Conservation (phyloP, 2,113 vertebrate genomes). For the Lota lota region DNA sequence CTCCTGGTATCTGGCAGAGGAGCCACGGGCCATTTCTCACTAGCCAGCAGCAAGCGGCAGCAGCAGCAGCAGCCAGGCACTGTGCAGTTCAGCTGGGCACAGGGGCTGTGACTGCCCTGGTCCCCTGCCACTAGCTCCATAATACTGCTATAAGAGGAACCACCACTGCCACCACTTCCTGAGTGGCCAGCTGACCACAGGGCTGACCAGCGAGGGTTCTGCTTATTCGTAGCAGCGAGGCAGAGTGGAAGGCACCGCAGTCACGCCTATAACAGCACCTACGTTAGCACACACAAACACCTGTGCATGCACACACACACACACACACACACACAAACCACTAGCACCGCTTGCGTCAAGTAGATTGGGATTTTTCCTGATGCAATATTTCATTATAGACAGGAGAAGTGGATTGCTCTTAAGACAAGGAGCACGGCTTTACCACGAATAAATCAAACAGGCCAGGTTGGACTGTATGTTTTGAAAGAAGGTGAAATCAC, state of each 20-base stretch:
- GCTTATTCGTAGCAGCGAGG: too few relatives aligned
- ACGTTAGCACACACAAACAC: too few relatives aligned
- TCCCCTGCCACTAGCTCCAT: too few relatives aligned
- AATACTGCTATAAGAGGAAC: too few relatives aligned
- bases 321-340: slow-evolving; percentile 1
- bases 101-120: too few relatives aligned
- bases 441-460: slow-evolving; percentile 56
- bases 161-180: too few relatives aligned
- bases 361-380: slow-evolving; percentile 28
- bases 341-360: slow-evolving; percentile 2
- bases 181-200: too few relatives aligned
- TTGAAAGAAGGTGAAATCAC: slow-evolving; percentile 47
- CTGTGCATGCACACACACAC: too few relatives aligned
- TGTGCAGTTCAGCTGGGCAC: not conserved
- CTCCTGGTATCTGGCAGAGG: slow-evolving; percentile 45
- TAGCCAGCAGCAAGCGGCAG: not conserved
- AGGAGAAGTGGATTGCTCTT: slow-evolving; percentile 21
- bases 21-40: slow-evolving; percentile 59
- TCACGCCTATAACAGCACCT: too few relatives aligned
- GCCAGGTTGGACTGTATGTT: slow-evolving; percentile 46
- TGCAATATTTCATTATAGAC: slow-evolving; percentile 40
- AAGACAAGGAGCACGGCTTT: slow-evolving; percentile 44
- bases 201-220: too few relatives aligned
- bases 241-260: too few relatives aligned
- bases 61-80: not conserved